Base-by-base conservation (phyloP, 1,140 invertebrate genomes). In the Pseudomyrmex dendroicus region DNA sequence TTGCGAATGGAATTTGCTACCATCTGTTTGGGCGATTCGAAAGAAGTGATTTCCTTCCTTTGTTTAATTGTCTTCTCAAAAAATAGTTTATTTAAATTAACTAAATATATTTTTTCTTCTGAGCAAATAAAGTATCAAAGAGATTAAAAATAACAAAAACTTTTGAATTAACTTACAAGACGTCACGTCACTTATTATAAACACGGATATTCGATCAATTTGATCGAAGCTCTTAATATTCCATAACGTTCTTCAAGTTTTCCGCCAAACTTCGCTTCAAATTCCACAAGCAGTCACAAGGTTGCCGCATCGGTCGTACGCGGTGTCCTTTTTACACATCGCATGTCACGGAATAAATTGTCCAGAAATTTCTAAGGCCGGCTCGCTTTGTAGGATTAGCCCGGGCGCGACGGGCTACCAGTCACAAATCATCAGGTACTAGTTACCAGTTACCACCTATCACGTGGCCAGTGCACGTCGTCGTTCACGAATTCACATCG, bases 321-420 rank as follows among this genome's bases (percentile, higher is more conserved):
- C 50, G 52, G 46, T 63, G 74, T 76, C 77, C 83, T 78, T 77
- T 78, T 89, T 83, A 83, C 70, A 61, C 80, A 83, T 83, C 86
- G 87, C 86, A 88, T 89, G 84, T 82, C 73, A 63, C 35, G 77
- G 88, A 86, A 91, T 91, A 92, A 92, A 92, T 92, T 92, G 91
- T 89, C 86, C 90, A 91, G 89, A 92, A 92, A 89, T 91, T 90
- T 91, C 82, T 86, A 88, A 88, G 74, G 86, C 86, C 90, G 91
- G 90, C 86, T 54, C 78, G 83, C 90, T 92, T 91, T 91, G 87
- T 91, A 54, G 89, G 90, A 92, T 91, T 92, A 92, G 90, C 64
- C 35, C 85, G 80, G 74, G 54, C 80, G 84, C 84, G 82, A 62
- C 70, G 73, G 90, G 87, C 90, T 92, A 91, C 90, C 86, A 89